Evolutionary conservation across 2,797 vertebrate species (phyloP), one percentile per base, ranked within the genome.

Genomic region (Serranus cabrilla): DNA sequence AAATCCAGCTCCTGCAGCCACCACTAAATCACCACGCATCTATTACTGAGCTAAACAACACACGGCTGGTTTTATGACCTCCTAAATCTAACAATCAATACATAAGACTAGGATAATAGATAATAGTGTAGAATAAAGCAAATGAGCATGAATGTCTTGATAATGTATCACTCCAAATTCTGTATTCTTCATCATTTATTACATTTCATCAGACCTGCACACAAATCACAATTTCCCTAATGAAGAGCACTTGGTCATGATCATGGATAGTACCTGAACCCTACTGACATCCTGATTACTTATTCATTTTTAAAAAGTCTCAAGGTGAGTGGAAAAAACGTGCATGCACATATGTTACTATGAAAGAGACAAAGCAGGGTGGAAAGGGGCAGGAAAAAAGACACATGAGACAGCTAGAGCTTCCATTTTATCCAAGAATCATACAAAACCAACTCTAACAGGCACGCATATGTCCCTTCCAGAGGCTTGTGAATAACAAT

Each of bases 191-290:
- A 63, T 42, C 1, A 23, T 42, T 51, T 39, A 21, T 50, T 34
- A 46, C 52, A 71, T 62, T 5, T 20, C 11, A 59, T 47, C 20
- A 3, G n/a, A 56, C 8, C n/a, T 56, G 23, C 42, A 60, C 27
- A 27, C 18, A 67, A 45, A 60, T 47, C 74, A 61, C 47, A 31
- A 49, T 65, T 62, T 64, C 11, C 21, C 21, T 78, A 42, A 59
- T 71, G 62, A 51, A 75, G 40, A 69, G 40, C 59, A 64, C 50
- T 61, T 59, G 31, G 27, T 49, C 21, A 31, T 34, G 34, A 71
- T 71, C 37, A 27, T 45, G 5, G 39, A 14, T 21, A 1, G 3
- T 27, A 27, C 27, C 5, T 59, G 64, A 64, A 64, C 43, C 43
- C 25, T 27, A 3, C 1, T 57, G 61, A 71, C 46, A 55, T 70